Conservation (phyloP, 2,113 vertebrate genomes). For the Cyprinodon variegatus region DNA sequence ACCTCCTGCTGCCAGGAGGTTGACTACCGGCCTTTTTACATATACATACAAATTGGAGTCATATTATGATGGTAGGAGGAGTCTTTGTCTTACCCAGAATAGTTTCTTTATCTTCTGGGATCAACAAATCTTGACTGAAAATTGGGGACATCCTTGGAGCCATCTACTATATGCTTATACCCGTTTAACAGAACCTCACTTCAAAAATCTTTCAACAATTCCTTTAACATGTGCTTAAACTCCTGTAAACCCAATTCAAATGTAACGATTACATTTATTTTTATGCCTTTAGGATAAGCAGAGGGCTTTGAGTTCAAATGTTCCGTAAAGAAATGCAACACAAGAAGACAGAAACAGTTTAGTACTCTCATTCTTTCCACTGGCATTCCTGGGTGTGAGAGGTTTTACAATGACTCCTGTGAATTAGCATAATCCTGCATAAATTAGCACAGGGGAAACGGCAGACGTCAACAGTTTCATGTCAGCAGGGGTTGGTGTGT, state of each 20-base stretch:
- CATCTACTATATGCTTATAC: neutral
- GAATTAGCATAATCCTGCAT: conserved; percentile 80
- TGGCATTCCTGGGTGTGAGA: conserved; percentile 57
- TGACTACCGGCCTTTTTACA: too few relatives aligned
- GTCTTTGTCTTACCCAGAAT: too few relatives aligned
- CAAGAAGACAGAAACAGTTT: conserved; percentile 35
- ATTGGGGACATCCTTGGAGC: neutral
- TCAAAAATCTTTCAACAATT: neutral
- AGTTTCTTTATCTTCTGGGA: neutral
- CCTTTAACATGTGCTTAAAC: neutral
- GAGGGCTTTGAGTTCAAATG: conserved; percentile 17
- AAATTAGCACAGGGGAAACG: conserved; percentile 68
- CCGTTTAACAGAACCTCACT: neutral
- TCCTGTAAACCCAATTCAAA: conserved; percentile 19
- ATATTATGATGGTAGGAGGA: too few relatives aligned
- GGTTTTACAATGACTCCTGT: conserved; percentile 59
- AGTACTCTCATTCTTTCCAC: conserved; percentile 44
- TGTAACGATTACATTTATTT: conserved; percentile 13
- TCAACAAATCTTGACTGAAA: neutral
- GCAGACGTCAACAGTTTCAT: conserved; percentile 73
- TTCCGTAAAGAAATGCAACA: conserved; percentile 37
- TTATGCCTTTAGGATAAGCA: conserved; percentile 17
- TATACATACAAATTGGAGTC: too few relatives aligned
- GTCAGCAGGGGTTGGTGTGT: conserved; percentile 53
- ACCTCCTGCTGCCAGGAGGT: too few relatives aligned